A percentile compares a stretch with the other conserved stretches of the same genome.
phyloP scores from a whole-genome alignment of 2,888 invertebrate genomes.

The Ectemnius cavifrons region DNA sequence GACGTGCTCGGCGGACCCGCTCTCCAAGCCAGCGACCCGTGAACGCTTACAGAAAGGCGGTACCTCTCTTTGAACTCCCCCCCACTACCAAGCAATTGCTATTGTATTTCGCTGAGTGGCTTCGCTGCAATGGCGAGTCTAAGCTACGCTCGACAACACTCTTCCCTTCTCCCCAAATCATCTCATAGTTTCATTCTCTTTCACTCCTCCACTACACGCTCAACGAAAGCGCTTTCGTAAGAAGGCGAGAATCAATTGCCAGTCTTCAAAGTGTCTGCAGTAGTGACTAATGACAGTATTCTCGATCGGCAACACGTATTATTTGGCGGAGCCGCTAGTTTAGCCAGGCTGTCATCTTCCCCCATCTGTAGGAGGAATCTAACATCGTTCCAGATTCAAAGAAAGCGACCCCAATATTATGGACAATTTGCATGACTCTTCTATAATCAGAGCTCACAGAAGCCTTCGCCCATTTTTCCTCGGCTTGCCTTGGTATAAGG shows the following conservation, averaged over 20 bases:
- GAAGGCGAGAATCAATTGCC: slow-evolving; percentile 20
- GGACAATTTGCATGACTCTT: slow-evolving; percentile 32
- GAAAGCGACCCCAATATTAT: slow-evolving; percentile 25
- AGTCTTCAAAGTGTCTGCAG: background rate
- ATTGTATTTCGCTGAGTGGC: slow-evolving; percentile 9
- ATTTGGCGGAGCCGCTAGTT: background rate
- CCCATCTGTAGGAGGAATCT: slow-evolving; percentile 27
- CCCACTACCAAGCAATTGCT: slow-evolving; percentile 10
- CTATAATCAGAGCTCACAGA: slow-evolving; percentile 18
- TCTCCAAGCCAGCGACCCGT: slow-evolving; percentile 28
- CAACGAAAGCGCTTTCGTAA: slow-evolving; percentile 16
- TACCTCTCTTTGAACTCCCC: slow-evolving; percentile 33
- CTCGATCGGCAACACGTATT: background rate
- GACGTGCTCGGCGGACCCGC: slow-evolving; percentile 6
- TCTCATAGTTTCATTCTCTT: slow-evolving; percentile 31
- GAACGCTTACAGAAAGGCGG: slow-evolving; percentile 27
- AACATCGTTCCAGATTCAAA: slow-evolving; percentile 37
- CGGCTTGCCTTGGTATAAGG: slow-evolving; percentile 7
- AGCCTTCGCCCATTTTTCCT: background rate
- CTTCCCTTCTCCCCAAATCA: background rate
- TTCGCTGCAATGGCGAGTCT: background rate
- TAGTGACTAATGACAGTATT: background rate
- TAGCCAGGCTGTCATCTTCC: background rate
- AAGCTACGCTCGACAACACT: background rate
- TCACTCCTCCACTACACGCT: slow-evolving; percentile 8